Percentiles rank a stretch among this genome's conserved stretches.
phyloP scores from a whole-genome alignment of 2,113 vertebrate species.

The Thalassarche chlororhynchos region DNA sequence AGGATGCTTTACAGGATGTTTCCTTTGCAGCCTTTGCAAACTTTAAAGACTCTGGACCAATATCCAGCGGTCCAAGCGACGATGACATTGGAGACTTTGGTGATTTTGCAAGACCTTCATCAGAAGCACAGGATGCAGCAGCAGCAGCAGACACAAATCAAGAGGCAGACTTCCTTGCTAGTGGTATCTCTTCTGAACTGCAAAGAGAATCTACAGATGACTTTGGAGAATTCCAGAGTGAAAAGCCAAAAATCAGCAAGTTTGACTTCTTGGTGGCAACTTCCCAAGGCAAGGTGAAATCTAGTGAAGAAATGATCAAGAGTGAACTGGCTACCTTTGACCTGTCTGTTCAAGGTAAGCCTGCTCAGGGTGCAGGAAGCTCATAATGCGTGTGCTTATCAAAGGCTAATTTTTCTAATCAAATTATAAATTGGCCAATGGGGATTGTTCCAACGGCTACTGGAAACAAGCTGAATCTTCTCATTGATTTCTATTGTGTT shows the following conservation, averaged over 20 bases:
- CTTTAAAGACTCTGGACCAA: slow-evolving; percentile 68
- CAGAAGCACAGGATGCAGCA: slow-evolving; percentile 17
- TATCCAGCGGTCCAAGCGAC: slow-evolving; percentile 16
- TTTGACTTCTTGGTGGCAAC: slow-evolving; percentile 96
- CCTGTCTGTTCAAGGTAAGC: slow-evolving; percentile 95
- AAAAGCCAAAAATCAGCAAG: slow-evolving; percentile 97
- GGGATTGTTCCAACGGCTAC: background rate
- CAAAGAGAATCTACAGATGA: slow-evolving; percentile 81
- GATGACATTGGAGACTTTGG: slow-evolving; percentile 78
- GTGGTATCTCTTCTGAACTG: slow-evolving; percentile 2
- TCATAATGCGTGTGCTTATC: background rate
- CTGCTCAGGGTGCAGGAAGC: background rate
- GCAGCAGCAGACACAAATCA: background rate
- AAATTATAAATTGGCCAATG: background rate
- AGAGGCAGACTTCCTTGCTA: slow-evolving; percentile 15
- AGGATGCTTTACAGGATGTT: slow-evolving; percentile 73
- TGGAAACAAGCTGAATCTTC: background rate
- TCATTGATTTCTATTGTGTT: background rate
- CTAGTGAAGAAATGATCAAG: slow-evolving; percentile 99
- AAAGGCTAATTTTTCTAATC: background rate
- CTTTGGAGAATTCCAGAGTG: slow-evolving; percentile 92
- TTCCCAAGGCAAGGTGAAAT: slow-evolving; percentile 93
- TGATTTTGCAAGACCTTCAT: slow-evolving; percentile 81
- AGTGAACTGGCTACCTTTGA: slow-evolving; percentile 97
- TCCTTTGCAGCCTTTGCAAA: slow-evolving; percentile 81